Evolutionary conservation across 2,797 vertebrate genomes (phyloP).

Genomic region (Lithobates sylvaticus): DNA sequence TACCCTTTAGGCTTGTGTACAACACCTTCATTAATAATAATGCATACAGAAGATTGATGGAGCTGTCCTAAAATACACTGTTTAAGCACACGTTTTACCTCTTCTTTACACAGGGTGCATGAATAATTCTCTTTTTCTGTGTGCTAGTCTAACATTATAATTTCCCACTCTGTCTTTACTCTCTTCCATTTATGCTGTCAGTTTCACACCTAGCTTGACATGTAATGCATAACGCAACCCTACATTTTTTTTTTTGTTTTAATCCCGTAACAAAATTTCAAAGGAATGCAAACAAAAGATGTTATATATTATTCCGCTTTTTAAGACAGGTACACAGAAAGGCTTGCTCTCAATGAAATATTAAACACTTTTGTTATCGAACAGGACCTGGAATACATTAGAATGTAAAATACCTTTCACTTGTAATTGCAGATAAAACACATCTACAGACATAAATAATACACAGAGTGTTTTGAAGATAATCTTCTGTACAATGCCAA

Average conservation of each 20-base stretch:
- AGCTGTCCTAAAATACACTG: slow-evolving; percentile 43
- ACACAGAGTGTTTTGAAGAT: slow-evolving; percentile 33
- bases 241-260: slow-evolving; percentile 34
- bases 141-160: slow-evolving; percentile 58
- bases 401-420: slow-evolving; percentile 56
- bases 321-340: slow-evolving; percentile 31
- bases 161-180: slow-evolving; percentile 52
- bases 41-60: slow-evolving; percentile 22
- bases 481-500: slow-evolving; percentile 29
- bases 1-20: slow-evolving; percentile 26
- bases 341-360: slow-evolving; percentile 45
- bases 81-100: slow-evolving; percentile 53
- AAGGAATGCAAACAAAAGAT: slow-evolving; percentile 57
- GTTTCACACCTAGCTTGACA: slow-evolving; percentile 50
- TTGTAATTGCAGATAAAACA: slow-evolving; percentile 53
- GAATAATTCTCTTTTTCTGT: slow-evolving; percentile 57
- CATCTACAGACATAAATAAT: slow-evolving; percentile 45
- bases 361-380: slow-evolving; percentile 50
- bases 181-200: slow-evolving; percentile 54
- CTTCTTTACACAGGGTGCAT: slow-evolving; percentile 45
- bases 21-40: slow-evolving; percentile 35
- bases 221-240: slow-evolving; percentile 53
- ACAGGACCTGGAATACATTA: slow-evolving; percentile 34
- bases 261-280: slow-evolving; percentile 48
- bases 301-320: slow-evolving; percentile 54